A percentile compares a stretch with the other conserved stretches of the same genome.
phyloP scores from a whole-genome alignment of 2,113 vertebrate species.

The Holacanthus passer region DNA sequence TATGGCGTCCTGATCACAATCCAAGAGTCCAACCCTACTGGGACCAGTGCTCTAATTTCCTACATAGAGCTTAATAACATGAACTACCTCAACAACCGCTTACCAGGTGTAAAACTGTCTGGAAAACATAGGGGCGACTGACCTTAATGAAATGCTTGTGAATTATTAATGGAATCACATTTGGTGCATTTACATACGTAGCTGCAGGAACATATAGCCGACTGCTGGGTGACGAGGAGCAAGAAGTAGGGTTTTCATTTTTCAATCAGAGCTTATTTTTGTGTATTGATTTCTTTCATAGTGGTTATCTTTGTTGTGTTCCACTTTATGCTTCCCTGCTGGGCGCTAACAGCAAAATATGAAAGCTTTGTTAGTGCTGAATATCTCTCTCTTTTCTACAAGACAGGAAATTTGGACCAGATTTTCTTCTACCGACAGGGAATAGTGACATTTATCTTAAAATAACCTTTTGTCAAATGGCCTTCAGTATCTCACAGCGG shows the following conservation, averaged over 20 bases:
- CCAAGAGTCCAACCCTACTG: slow-evolving; percentile 63
- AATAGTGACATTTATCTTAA: slow-evolving; percentile 67
- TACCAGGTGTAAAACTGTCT: slow-evolving; percentile 63
- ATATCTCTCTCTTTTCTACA: slow-evolving; percentile 14
- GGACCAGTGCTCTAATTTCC: slow-evolving; percentile 73
- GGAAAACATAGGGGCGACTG: slow-evolving; percentile 46
- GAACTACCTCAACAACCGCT: slow-evolving; percentile 41
- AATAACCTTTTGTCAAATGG: slow-evolving; percentile 71
- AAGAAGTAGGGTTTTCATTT: slow-evolving; percentile 4
- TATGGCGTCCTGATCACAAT: slow-evolving; percentile 62
- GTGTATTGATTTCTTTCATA: slow-evolving; percentile 35
- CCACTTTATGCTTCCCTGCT: slow-evolving; percentile 28
- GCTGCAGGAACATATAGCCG: slow-evolving; percentile 1
- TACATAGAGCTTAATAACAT: slow-evolving; percentile 51
- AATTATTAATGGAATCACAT: slow-evolving; percentile 67
- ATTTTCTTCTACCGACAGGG: slow-evolving; percentile 35
- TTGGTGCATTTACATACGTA: slow-evolving; percentile 55
- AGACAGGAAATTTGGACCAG: slow-evolving; percentile 34
- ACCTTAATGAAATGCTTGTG: slow-evolving; percentile 51
- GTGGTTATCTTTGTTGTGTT: slow-evolving; percentile 23
- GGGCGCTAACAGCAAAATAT: slow-evolving; percentile 18
- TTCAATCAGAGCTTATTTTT: slow-evolving; percentile 11
- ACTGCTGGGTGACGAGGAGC: not conserved
- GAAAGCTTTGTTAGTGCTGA: not conserved
- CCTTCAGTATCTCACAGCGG: slow-evolving; percentile 57